Percentiles rank a stretch among this genome's conserved stretches.
Evolutionary conservation across 2,888 invertebrate species (phyloP).

Genomic region (Nemurella pictetii): DNA sequence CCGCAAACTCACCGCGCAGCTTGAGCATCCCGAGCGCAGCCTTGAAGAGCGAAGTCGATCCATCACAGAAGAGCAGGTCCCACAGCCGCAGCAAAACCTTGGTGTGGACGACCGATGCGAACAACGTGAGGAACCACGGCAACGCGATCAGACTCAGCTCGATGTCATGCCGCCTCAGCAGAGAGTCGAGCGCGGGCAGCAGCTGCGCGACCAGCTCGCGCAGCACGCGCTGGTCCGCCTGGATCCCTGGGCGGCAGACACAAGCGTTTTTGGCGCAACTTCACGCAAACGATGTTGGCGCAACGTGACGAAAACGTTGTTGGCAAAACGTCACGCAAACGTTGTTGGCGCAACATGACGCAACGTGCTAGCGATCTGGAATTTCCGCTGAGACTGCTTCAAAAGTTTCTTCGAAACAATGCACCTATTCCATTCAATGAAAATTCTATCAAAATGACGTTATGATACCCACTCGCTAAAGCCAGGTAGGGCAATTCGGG

Average conservation of each 20-base stretch:
- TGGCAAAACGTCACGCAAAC: not conserved
- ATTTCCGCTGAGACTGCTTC: too few relatives aligned
- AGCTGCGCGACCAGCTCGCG: conserved; percentile 88
- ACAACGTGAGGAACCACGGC: conserved; percentile 97
- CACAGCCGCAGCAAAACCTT: conserved; percentile 90
- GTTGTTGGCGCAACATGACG: not conserved
- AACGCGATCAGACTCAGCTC: conserved; percentile 93
- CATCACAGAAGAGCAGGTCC: conserved; percentile 97
- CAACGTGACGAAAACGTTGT: not conserved
- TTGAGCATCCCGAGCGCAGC: conserved; percentile 93
- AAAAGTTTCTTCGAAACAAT: too few relatives aligned
- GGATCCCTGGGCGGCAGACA: conserved; percentile 65
- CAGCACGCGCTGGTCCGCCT: conserved; percentile 96
- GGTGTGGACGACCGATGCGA: conserved; percentile 96
- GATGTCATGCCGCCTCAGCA: conserved; percentile 91
- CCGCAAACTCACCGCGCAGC: conserved; percentile 61
- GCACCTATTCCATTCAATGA: too few relatives aligned
- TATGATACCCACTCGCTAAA: too few relatives aligned
- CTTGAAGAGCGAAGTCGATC: conserved; percentile 92
- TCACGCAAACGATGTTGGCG: too few relatives aligned
- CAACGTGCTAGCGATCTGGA: too few relatives aligned
- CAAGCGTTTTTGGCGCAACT: too few relatives aligned
- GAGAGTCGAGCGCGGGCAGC: conserved; percentile 85
- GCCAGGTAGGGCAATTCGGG: too few relatives aligned
- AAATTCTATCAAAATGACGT: too few relatives aligned